Conservation (phyloP, 1,140 invertebrate genomes). For the Lepeophtheirus salmonis region DNA sequence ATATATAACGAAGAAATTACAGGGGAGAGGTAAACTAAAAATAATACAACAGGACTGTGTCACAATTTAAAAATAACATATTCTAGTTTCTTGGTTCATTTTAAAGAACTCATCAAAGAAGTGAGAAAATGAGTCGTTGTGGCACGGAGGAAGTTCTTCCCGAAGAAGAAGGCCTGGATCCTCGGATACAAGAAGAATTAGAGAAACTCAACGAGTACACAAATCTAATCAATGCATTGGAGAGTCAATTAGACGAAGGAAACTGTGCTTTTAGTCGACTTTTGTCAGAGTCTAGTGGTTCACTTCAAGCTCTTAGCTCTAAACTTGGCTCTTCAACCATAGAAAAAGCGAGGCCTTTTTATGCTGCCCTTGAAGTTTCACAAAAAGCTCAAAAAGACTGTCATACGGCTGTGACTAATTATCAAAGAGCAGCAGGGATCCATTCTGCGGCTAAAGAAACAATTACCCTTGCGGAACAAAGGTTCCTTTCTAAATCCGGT, state of each 20-base stretch:
- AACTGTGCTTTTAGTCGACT: constrained; percentile 14
- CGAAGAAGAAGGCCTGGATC: constrained; percentile 22
- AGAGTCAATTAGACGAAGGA: constrained; percentile 23
- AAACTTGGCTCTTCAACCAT: constrained; percentile 11
- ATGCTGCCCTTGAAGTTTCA: constrained; percentile 50
- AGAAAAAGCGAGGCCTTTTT: constrained; percentile 46
- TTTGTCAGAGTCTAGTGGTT: constrained; percentile 14
- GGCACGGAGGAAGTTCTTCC: too few relatives aligned
- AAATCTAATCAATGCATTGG: constrained; percentile 23
- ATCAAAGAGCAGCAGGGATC: constrained; percentile 69
- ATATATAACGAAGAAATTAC: too few relatives aligned
- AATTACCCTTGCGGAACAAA: constrained; percentile 69
- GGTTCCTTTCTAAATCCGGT: constrained; percentile 51
- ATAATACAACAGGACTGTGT: too few relatives aligned
- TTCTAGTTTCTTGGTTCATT: too few relatives aligned
- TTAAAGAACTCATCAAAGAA: too few relatives aligned
- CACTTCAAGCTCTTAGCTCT: constrained; percentile 5
- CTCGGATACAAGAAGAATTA: constrained; percentile 23
- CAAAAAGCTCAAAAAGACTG: constrained; percentile 54
- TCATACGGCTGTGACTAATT: constrained; percentile 72
- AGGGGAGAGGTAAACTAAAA: too few relatives aligned
- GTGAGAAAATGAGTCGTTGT: too few relatives aligned
- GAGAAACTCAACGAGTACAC: constrained; percentile 24
- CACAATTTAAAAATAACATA: too few relatives aligned
- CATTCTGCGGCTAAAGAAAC: constrained; percentile 90